phyloP scores from a whole-genome alignment of 2,797 vertebrate genomes.

The Pangasius sanitwongsei region DNA sequence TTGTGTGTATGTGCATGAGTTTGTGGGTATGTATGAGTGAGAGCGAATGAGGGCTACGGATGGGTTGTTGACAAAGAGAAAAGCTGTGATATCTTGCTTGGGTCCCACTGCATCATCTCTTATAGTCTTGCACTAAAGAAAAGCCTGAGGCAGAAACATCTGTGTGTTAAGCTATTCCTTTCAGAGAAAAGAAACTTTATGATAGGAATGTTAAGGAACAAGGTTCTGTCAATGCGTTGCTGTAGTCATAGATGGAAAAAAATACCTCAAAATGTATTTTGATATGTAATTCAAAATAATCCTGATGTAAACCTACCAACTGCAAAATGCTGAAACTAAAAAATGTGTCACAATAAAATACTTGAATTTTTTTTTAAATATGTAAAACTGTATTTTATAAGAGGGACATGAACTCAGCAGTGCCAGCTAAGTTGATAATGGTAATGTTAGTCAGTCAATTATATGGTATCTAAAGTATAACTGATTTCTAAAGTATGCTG shows the following conservation, averaged over 20 bases:
- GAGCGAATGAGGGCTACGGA: not conserved
- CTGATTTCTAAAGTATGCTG: not conserved
- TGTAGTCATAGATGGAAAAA: not conserved
- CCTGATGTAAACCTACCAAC: not conserved
- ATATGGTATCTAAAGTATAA: not conserved
- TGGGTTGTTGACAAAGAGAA: constrained; percentile 25
- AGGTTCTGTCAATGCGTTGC: not conserved
- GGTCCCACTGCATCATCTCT: constrained; percentile 34
- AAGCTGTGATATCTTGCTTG: constrained; percentile 19
- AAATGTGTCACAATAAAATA: not conserved
- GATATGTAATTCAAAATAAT: not conserved
- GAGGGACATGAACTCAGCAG: not conserved
- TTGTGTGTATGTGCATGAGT: constrained; percentile 31
- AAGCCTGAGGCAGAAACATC: constrained; percentile 38
- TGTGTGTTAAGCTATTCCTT: constrained; percentile 26
- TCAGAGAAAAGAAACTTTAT: constrained; percentile 1
- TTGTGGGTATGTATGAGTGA: constrained; percentile 33
- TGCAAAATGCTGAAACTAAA: not conserved
- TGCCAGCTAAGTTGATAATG: not conserved
- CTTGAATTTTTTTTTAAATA: not conserved
- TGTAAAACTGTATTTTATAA: not conserved
- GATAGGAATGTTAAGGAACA: constrained; percentile 32
- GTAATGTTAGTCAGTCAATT: not conserved
- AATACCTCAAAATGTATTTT: not conserved
- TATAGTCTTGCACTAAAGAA: constrained; percentile 27